phyloP scores from a whole-genome alignment of 2,113 vertebrate species.

The Ophiodon elongatus region DNA sequence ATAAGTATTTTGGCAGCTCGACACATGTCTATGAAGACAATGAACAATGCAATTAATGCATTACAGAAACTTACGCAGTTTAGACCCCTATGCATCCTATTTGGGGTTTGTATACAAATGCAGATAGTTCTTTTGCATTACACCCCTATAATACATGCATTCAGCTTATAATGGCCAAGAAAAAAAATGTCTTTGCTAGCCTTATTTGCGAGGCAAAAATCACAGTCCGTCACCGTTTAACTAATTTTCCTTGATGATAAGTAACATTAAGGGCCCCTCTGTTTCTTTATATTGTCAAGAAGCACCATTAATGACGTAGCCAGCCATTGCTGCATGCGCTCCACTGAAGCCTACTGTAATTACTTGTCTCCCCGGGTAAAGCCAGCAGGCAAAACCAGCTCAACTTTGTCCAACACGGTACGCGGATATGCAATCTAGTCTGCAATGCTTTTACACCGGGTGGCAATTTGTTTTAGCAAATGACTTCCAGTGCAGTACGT shows the following conservation, averaged over 20 bases:
- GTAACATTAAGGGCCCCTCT: not conserved
- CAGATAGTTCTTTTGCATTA: not conserved
- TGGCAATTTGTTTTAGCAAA: conserved; percentile 68
- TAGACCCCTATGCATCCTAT: not conserved
- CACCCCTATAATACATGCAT: not conserved
- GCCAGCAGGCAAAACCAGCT: conserved; percentile 47
- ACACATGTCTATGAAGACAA: not conserved
- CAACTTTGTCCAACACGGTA: not conserved
- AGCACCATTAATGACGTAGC: not conserved
- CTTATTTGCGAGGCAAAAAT: not conserved
- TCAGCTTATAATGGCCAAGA: not conserved
- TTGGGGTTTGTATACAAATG: not conserved
- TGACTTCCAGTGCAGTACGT: conserved; percentile 64
- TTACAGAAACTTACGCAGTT: not conserved
- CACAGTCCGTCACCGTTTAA: not conserved
- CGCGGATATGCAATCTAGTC: conserved; percentile 10
- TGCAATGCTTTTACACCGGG: conserved; percentile 34
- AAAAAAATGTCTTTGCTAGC: not conserved
- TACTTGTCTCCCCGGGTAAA: conserved; percentile 30
- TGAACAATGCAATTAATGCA: no score
- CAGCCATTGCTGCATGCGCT: not conserved
- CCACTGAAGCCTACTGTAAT: not conserved
- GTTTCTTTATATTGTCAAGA: not conserved
- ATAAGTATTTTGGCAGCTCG: not conserved
- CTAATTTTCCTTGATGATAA: not conserved